Evolutionary conservation across 1,140 invertebrate genomes (phyloP).

Genomic region (Hyphantria cunea): DNA sequence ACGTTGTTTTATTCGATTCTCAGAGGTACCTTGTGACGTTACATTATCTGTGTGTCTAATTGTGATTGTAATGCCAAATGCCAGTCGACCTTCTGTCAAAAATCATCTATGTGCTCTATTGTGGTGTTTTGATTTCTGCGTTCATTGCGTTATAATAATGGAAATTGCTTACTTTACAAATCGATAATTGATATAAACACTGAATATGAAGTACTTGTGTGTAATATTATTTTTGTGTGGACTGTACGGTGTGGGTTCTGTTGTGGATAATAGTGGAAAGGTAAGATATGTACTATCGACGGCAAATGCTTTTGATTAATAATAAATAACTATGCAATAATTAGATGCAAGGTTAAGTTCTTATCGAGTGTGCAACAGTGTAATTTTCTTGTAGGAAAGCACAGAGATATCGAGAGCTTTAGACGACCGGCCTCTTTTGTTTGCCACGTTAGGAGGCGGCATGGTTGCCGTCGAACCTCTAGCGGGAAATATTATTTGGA

Average conservation of each 20-base stretch:
- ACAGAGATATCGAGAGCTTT: conserved; percentile 86
- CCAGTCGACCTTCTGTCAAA: conserved; percentile 21
- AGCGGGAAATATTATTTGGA: conserved; percentile 94
- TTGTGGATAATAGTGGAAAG: conserved; percentile 63
- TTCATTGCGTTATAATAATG: conserved; percentile 39
- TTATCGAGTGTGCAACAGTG: conserved; percentile 34
- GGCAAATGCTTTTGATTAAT: conserved; percentile 42
- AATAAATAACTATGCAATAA: conserved; percentile 33
- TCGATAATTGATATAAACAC: conserved; percentile 20
- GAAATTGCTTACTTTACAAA: conserved; percentile 31
- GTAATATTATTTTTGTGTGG: conserved; percentile 56
- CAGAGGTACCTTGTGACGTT: background rate
- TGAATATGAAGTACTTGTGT: conserved; percentile 52
- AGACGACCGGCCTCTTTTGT: conserved; percentile 89
- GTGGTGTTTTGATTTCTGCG: conserved; percentile 35
- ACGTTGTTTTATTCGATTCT: no score
- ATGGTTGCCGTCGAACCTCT: conserved; percentile 92
- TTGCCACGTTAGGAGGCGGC: conserved; percentile 95
- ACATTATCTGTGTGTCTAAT: background rate
- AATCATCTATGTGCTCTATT: conserved; percentile 31
- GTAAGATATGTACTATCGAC: conserved; percentile 47
- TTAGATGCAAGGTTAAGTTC: conserved; percentile 45
- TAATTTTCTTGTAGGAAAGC: conserved; percentile 76
- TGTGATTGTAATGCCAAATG: background rate
- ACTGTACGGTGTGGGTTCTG: conserved; percentile 49